Conservation (phyloP, 2,113 vertebrate species). For the Budorcas taxicolor region DNA sequence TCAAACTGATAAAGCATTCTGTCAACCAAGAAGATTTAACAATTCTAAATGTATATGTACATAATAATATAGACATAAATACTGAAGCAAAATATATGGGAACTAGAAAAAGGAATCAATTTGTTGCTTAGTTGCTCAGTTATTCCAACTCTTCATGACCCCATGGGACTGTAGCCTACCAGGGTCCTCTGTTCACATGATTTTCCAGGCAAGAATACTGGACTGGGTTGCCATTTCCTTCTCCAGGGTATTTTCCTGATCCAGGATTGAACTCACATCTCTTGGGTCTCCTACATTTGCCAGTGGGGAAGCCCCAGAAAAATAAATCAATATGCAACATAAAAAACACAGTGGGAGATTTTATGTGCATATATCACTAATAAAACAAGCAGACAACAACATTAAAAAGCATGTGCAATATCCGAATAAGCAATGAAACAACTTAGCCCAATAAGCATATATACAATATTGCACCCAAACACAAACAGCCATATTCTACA, state of each 20-base stretch:
- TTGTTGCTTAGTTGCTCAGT: neutral
- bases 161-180: neutral
- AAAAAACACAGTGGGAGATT: neutral
- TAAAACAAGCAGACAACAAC: neutral
- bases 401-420: neutral
- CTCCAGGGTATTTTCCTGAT: neutral
- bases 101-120: neutral
- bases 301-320: neutral
- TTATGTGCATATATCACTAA: neutral
- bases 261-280: neutral
- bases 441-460: neutral
- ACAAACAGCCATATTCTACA: neutral
- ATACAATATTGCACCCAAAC: neutral
- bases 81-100: neutral
- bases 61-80: neutral
- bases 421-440: neutral
- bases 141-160: neutral
- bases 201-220: neutral
- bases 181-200: neutral
- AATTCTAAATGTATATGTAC: neutral
- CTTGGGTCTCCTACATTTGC: neutral
- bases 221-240: neutral
- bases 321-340: neutral
- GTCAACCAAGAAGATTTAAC: neutral
- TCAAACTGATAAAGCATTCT: neutral